Conservation (phyloP, 2,888 invertebrate species). For the Meteorus colon region DNA sequence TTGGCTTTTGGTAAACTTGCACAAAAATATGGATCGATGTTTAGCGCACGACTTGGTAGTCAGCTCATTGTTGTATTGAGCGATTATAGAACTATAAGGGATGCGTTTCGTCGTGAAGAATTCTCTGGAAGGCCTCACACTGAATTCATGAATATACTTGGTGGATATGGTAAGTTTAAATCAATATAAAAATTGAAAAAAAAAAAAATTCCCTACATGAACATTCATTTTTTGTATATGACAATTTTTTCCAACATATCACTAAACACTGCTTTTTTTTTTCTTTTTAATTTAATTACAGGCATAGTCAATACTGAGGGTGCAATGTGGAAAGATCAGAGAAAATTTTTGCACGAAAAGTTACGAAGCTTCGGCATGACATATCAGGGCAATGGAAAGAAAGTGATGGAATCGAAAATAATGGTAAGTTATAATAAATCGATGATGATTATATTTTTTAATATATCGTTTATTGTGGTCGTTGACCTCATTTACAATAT, state of each 20-base stretch:
- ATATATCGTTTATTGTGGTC: background rate
- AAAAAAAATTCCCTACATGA: background rate
- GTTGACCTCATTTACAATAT: background rate
- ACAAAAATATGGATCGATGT: conserved; percentile 85
- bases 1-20: conserved; percentile 85
- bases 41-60: conserved; percentile 87
- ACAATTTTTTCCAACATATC: background rate
- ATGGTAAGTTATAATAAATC: conserved; percentile 78
- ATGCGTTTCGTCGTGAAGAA: conserved; percentile 89
- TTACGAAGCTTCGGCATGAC: conserved; percentile 92
- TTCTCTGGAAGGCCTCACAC: conserved; percentile 92
- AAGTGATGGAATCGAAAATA: conserved; percentile 88
- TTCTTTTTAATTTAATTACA: conserved; percentile 68
- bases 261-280: background rate
- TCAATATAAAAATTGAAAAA: background rate
- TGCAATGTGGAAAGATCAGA: conserved; percentile 91
- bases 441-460: background rate
- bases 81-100: conserved; percentile 89
- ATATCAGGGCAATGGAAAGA: conserved; percentile 85
- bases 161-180: conserved; percentile 87
- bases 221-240: background rate
- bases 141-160: conserved; percentile 88
- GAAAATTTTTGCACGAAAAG: conserved; percentile 89
- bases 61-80: conserved; percentile 90
- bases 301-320: conserved; percentile 94